Conservation (phyloP, 1,140 invertebrate genomes). For the Platorchestia sp. region DNA sequence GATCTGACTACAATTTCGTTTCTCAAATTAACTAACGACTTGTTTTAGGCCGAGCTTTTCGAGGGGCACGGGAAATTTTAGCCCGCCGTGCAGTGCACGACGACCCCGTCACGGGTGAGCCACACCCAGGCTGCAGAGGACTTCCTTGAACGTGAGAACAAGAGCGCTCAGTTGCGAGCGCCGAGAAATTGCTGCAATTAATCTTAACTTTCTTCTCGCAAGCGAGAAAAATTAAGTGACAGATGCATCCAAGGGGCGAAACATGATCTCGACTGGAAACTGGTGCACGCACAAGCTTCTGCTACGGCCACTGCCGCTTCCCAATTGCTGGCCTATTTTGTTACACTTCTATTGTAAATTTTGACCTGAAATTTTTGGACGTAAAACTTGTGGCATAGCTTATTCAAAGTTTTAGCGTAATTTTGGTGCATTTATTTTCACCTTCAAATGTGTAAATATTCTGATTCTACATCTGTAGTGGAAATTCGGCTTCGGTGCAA, state of each 20-base stretch:
- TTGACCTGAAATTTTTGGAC: too few relatives aligned
- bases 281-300: neutral
- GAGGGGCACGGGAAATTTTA: too few relatives aligned
- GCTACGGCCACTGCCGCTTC: neutral
- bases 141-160: constrained; percentile 35
- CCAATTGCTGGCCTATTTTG: neutral
- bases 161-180: neutral
- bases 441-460: too few relatives aligned
- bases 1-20: too few relatives aligned
- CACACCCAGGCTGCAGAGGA: neutral
- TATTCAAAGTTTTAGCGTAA: too few relatives aligned
- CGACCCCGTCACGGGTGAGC: neutral
- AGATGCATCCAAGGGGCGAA: neutral
- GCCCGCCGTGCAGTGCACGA: neutral
- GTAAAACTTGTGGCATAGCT: too few relatives aligned
- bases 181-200: neutral
- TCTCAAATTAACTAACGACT: too few relatives aligned
- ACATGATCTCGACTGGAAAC: neutral
- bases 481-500: too few relatives aligned
- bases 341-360: too few relatives aligned
- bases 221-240: constrained; percentile 14
- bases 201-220: constrained; percentile 12
- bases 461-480: too few relatives aligned
- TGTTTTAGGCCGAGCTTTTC: too few relatives aligned
- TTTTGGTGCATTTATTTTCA: too few relatives aligned